Base-by-base conservation (phyloP, 2,888 invertebrate species). In the Eilema caniola region DNA sequence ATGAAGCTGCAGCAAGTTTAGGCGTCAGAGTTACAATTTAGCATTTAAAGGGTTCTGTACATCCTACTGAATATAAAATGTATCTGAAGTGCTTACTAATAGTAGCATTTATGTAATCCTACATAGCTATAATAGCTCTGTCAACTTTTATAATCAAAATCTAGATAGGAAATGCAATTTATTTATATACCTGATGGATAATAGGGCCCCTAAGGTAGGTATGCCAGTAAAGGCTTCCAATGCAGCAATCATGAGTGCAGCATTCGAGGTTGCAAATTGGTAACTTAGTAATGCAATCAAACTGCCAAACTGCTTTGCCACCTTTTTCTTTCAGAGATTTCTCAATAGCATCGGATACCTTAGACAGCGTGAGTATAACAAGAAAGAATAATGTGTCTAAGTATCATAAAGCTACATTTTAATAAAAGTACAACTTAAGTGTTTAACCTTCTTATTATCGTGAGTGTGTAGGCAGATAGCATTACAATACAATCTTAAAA, bases 381-480 rank as follows among this genome's bases (percentile, higher is more conserved):
- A 47, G 16, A 47, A 14, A 4, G 2, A 59, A 59, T 59, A 24
- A 12, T 28, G 25, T 24, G 14, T 59, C 25, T 7, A 20, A 25
- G 14, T 59, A 14, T 59, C 16, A 59, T 25, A 59, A 25, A 5
- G 25, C 16, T 25, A n/a, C 1, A 16, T 20, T 20, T 20, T 20
- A 47, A 14, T 59, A 25, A 41, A 16, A 41, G 41, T 59, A 28
- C n/a, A n/a, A n/a, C n/a, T 24, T 53, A 53, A 53, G 47, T 47
- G 64, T 65, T 65, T 56, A 65, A 66, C 59, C 57, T 59, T 37
- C n/a, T 57, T 24, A 66, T 57, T 37, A 66, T 66, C 31, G 23
- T 7, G 3, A 56, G 31, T 53, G 64, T 28, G 64, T 65, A 53
- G 64, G 64, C 64, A 12, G 64, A 53, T 31, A 65, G 41, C 53